Base-by-base conservation (phyloP, 2,797 vertebrate species). In the Morus bassanus region DNA sequence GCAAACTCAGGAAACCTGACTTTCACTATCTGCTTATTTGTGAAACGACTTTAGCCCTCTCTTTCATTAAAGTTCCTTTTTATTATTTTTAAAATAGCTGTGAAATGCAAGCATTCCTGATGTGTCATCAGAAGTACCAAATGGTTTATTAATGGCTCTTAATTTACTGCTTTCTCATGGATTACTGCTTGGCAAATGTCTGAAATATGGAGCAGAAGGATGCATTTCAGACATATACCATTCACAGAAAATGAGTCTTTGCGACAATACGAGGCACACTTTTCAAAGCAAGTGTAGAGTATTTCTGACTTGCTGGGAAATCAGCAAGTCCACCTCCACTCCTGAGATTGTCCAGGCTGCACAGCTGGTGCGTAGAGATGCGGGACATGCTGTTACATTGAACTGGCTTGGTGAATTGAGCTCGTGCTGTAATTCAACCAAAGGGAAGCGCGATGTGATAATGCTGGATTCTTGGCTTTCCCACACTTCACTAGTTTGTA, bases 401-500 rank as follows among this genome's bases (percentile, higher is more conserved):
- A 86, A 65, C 24, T 37, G 43, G 7, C 31, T 91, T 39, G 21
- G 43, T 25, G 39, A 88, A 46, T 31, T 83, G 61, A 76, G 35
- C 39, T 89, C 1, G 2, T 53, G 68, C 50, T 74, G 33, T 37
- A 77, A 59, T 69, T 63, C 60, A 43, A 33, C 37, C 7, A 48
- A 89, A 93, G 75, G 51, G 35, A 85, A 85, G 59, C 0, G 6
- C 28, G 67, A 24, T 11, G 7, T 6, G 22, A 37, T 53, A 70
- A 61, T 14, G 35, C n/a, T 50, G 59, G 65, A 76, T 89, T 89
- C 41, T 63, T 48, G 56, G 48, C 41, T 78, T 75, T 69, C 41
- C 10, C 0, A 0, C 33, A 35, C 28, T 73, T 85, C 0, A 4
- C 23, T 61, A 8, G 15, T 56, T 83, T 24, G 11, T 86, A 60